Evolutionary conservation across 23 tunicate genomes (phyloP), one percentile per base, ranked within the genome.

Genomic region (Trididemnum nubilum): DNA sequence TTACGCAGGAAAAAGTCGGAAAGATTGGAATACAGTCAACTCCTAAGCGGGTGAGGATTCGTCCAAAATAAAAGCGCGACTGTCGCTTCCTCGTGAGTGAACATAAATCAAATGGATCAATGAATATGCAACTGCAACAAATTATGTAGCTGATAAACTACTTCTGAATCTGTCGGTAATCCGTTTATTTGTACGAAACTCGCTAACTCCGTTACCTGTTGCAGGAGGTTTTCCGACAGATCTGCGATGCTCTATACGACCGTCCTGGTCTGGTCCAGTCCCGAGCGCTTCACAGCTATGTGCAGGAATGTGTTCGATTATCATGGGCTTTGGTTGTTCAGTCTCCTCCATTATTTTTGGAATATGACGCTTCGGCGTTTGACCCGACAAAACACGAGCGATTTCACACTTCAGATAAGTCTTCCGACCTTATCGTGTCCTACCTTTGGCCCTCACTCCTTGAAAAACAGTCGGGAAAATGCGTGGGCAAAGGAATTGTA

Each of bases 381-480:
- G 97, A 92, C 80, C 64, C 73, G 2, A 9, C 31, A 4, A 77
- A 64, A 49, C 97, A 92, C 67, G 86, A 86, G 40, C 79, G 97
- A 3, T 92, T 92, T 57, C 97, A 84, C 72, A 92, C 97, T 0
- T 86, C 97, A 2, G 97, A 92, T 65, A 65, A 54, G 34, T 35
- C 91, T 0, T 86, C 97, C 31, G 81, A 78, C 59, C 81, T 82
- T 51, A 74, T 92, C 52, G 79, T 86, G 19, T 86, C 85, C 15
- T 92, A 88, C 70, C 57, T 92, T 2, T 92, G 97, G 97, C 97
- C 97, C 0, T 71, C 87, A n/a, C 57, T 92, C 82, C 76, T 92
- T 12, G 91, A 82, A 64, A 77, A 72, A 59, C 93, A 92, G 77
- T 83, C 97, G 9, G 97, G 91, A 52, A 82, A 83, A 72, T 92